These are phyloP conservation scores for Micrasema longulum DNA, from an alignment of 1,140 invertebrate species.

Conservation along the genomic window DNA sequence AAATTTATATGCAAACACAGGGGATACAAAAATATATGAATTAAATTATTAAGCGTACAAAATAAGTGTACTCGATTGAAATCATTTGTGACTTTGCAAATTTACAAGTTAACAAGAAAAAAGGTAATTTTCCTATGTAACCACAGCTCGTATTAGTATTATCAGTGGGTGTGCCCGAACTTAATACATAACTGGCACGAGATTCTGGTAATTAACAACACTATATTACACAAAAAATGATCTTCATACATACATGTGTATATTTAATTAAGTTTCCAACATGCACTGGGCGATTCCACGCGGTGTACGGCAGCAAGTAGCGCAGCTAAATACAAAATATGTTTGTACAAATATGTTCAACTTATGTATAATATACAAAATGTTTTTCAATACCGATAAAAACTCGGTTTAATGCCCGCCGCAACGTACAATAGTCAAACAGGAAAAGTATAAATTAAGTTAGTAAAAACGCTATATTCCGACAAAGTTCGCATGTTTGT, in stretches of 20 bases:
- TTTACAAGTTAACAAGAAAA: background rate
- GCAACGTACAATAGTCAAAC: slow-evolving; percentile 12
- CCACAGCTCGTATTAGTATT: background rate
- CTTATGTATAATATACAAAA: slow-evolving; percentile 36
- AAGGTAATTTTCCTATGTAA: background rate
- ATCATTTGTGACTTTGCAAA: background rate
- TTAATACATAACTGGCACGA: slow-evolving; percentile 5
- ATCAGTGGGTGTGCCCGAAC: background rate
- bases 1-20: too few relatives aligned
- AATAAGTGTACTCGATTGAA: slow-evolving; percentile 11
- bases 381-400: slow-evolving; percentile 31
- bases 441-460: slow-evolving; percentile 39
- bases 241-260: too few relatives aligned
- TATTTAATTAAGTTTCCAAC: too few relatives aligned
- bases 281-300: background rate
- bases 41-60: too few relatives aligned
- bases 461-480: slow-evolving; percentile 44
- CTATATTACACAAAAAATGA: background rate
- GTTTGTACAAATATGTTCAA: slow-evolving; percentile 48
- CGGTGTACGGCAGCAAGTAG: slow-evolving; percentile 43
- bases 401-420: background rate
- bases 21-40: too few relatives aligned
- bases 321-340: slow-evolving; percentile 39
- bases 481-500: slow-evolving; percentile 17
- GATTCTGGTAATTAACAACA: slow-evolving; percentile 14